Base-by-base conservation (phyloP, 2,113 vertebrate species). In the Peromyscus leucopus region DNA sequence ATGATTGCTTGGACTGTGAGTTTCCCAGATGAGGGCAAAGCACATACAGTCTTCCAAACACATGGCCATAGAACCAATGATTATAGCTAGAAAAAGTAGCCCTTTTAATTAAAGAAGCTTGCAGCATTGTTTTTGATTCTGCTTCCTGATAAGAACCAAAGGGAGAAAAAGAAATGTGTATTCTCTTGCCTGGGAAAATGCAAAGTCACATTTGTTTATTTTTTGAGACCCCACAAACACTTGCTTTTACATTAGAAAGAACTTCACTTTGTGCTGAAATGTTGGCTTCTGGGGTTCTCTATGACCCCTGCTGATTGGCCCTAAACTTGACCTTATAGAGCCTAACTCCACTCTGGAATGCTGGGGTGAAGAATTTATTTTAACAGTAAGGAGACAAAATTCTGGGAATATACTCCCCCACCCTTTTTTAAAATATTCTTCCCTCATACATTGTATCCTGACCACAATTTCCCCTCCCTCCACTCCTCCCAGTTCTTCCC, bases 261-360 rank as follows among this genome's bases (percentile, higher is more conserved):
- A 87, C 39, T 74, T 72, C 71, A 85, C 89, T 89, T 59, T 96
- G 42, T 89, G 55, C 46, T 76, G 95, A 92, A 78, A 83, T 78
- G 88, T 94, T 79, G 79, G 61, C 90, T 85, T 94, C 91, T 80
- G 63, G 91, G 87, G 33, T 84, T 98, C 91, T 95, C 19, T 90
- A 69, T 94, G 61, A 93, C 55, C 86, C 94, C 96, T 96, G 96
- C 96, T 94, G 96, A 78, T n/a, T 96, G 95, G 96, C 89, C 96
- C 95, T 96, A 88, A 39, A 90, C 95, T 97, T 98, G 97, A 98
- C 96, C 96, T 95, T 89, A 93, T 89, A 42, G 92, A 97, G 96
- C 90, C 65, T 61, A 95, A 42, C 78, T 97, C 90, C 71, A 57
- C 94, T 96, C 85, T 94, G 92, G 94, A 93, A 89, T 89, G 65